Base-by-base conservation (phyloP, 2,113 vertebrate species). In the Meleagris gallopavo region DNA sequence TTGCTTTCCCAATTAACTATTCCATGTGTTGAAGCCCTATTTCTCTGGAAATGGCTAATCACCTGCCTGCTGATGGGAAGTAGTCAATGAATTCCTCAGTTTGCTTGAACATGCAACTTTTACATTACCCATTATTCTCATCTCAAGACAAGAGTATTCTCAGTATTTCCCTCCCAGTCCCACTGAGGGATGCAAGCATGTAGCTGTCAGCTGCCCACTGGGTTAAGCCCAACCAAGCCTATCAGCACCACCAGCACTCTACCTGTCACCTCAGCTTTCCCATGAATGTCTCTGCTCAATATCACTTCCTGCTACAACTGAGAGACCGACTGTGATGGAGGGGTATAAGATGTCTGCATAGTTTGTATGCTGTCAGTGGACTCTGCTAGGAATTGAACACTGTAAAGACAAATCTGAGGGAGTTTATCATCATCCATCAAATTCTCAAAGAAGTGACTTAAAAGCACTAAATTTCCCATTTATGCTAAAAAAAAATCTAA, bases 111-210 rank as follows among this genome's bases (percentile, higher is more conserved):
- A 20, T 11, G 20, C 12, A 38, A 41, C 61, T 65, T 70, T 70
- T 70, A 13, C 30, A 81, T 62, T 30, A 58, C 32, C n/a, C 58
- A 17, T n/a, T 69, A 8, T 36, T 10, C 60, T 45, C 60, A 46
- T 67, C 38, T 58, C 36, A 70, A 34, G 13, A 3, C 0, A 36
- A 1, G 36, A 58, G 10, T 45, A 75, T 15, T 58, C 65, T 61
- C 24, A 30, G n/a, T n/a, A n/a, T 20, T 79, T 32, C 55, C 12
- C 32, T 61, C 48, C 54, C 43, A 62, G 41, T 34, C 34, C 62
- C 41, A 32, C 21, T 65, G 52, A 22, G 9, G 43, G 43, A 83
- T 75, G 13, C 0, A 0, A 43, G 7, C 0, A 0, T 50, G 43
- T 4, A 4, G 43, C 48, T 90, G 16, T 67, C 27, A 48, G 45